These are phyloP conservation scores for Campoletis raptor DNA, from an alignment of 2,888 invertebrate species.

Conservation along the genomic window DNA sequence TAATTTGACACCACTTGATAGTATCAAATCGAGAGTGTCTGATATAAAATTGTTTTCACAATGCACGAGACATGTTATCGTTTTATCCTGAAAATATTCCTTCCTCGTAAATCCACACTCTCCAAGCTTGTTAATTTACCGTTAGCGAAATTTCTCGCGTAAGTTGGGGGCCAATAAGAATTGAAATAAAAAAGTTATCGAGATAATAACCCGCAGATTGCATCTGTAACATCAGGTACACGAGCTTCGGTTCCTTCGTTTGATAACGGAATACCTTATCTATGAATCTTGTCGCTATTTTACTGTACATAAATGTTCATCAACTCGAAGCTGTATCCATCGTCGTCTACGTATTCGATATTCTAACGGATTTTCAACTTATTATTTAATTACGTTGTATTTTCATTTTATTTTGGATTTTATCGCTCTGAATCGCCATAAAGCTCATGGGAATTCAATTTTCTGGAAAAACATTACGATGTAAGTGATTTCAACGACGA, in stretches of 20 bases:
- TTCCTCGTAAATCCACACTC: constrained; percentile 25
- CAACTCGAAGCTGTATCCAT: constrained; percentile 1
- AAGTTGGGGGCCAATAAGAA: constrained; percentile 15
- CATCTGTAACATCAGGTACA: constrained; percentile 14
- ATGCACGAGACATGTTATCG: not conserved
- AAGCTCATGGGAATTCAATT: not conserved
- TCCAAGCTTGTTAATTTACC: constrained; percentile 36
- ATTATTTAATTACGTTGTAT: not conserved
- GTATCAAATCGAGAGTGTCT: not conserved
- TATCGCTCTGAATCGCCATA: not conserved
- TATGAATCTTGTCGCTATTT: constrained; percentile 26
- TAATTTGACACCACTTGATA: not conserved
- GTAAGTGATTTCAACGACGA: not conserved
- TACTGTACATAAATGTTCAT: not conserved
- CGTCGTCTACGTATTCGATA: not conserved
- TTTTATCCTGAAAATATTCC: constrained; percentile 24
- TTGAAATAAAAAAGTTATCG: constrained; percentile 15
- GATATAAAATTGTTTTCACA: not conserved
- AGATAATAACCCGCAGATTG: constrained; percentile 10
- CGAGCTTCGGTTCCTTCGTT: not conserved
- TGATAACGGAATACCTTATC: constrained; percentile 30
- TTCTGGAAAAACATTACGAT: not conserved
- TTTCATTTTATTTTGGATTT: not conserved
- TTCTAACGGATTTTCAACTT: constrained; percentile 1
- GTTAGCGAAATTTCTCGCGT: constrained; percentile 44